Evolutionary conservation across 2,797 vertebrate genomes (phyloP), one percentile per base, ranked within the genome.

Genomic region (Merluccius polli): DNA sequence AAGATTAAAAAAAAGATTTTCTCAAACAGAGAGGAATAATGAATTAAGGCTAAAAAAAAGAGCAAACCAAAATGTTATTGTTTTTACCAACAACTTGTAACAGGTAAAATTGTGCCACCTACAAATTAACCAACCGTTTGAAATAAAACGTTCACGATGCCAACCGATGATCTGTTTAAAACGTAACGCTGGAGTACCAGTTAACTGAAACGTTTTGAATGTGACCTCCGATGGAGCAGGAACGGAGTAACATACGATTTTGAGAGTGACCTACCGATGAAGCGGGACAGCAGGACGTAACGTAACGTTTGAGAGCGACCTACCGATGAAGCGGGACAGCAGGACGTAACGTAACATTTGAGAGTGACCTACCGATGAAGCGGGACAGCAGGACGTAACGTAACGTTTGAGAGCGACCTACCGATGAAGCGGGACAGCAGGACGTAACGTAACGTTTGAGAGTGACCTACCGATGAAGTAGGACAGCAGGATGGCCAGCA

Each of bases 401-500:
- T 36, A 5, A 1, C 6, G 1, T 0, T 36, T 5, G 35, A 36
- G 35, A 36, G 35, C 6, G 35, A 36, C 35, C 35, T 36, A 1
- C 6, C 35, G 48, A 12, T 59, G 15, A 59, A n/a, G 7, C 15
- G 21, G 8, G 96, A 97, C 82, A 99, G 93, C 73, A 99, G 90
- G 70, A 99, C 94, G 80, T 11, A 12, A 10, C 36, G 13, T 38
- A 13, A 38, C 1, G 10, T 12, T 38, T 0, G 36, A 38, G 36
- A 38, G 36, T 36, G 31, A 85, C 96, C 95, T 91, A 98, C 97
- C 96, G 77, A 98, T 97, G 92, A 98, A 97, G 91, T 98, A 99
- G 0, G 97, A 97, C 83, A 99, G 93, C 74, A 99, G 90, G 70
- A 99, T 94, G 80, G 98, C 97, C 89, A 99, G 92, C 84, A 99